Evolutionary conservation across 2,797 vertebrate species (phyloP), one percentile per base, ranked within the genome.

Genomic region (Pseudochaenichthys georgianus): DNA sequence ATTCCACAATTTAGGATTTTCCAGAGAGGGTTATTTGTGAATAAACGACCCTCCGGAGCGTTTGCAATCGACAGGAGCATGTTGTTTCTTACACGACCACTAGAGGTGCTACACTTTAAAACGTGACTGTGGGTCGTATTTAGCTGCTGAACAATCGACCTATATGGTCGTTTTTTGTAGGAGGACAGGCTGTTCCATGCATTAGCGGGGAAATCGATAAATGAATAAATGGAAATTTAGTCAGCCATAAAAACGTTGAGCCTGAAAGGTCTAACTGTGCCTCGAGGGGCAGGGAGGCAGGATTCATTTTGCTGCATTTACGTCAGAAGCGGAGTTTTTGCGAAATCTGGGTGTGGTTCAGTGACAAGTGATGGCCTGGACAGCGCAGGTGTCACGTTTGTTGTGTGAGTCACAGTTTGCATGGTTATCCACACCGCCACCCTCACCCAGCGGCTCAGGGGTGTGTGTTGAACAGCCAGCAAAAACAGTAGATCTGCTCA

Each of bases 391-490:
- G 89, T 87, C 88, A 76, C 58, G 3, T 68, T 80, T 12, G 17
- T 8, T 1, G 52, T 6, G 31, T 93, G 92, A 93, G 74, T 91
- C 91, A 92, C 64, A 53, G 90, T 90, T 91, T 91, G 70, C 61
- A 17, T 72, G 68, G 4, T 62, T 50, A 47, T 53, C 73, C 55
- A 9, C 34, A 3, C 60, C 75, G 50, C 28, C 84, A 77, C 79
- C 19, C 34, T 9, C 62, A 71, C 21, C 16, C 63, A 41, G 71
- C 41, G 9, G 61, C 65, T 62, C 60, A 66, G 69, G 21, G 13
- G 60, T 64, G 80, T 55, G 57, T 74, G 67, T 28, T 5, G 38
- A 64, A 46, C 78, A 81, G 54, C 61, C 62, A 55, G 58, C 51
- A 78, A 88, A 86, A 72, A 57, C 67, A 69, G 71, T 66, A 72